Evolutionary conservation across 2,113 vertebrate genomes (phyloP), one percentile per base, ranked within the genome.

Genomic region (Pontoporia blainvillei): DNA sequence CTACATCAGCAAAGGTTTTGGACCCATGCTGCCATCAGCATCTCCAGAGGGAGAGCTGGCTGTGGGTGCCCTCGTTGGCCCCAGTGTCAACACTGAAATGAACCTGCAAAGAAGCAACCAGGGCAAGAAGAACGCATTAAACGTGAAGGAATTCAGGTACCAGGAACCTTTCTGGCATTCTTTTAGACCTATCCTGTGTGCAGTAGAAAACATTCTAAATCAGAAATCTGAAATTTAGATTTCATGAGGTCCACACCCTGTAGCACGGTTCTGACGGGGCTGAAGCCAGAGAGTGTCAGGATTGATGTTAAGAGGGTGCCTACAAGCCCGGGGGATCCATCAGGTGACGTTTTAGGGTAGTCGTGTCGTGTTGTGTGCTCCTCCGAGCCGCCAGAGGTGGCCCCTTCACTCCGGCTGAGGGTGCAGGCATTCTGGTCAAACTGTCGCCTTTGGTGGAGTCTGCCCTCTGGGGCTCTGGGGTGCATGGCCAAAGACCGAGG

Each of bases 281-380:
- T 25, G 1, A 2, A 49, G 34, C 23, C 6, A 34, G 44, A 34
- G 0, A 13, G 5, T 5, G 27, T 31, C 44, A 34, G 73, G 20
- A 12, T 1, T 0, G 21, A 7, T 0, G 39, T 39, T 8, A 2
- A 29, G 34, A 17, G 23, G 57, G 46, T 0, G 2, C 8, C 29
- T 3, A 1, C 6, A 1, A 0, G 11, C 2, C 12, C 88, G 31
- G 11, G 1, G 6, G 57, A 31, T 44, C 2, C 8, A 0, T 5
- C 1, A 0, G 17, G 21, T 3, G 9, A 21, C 29, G 0, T 23
- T 29, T 44, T 11, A 3, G 6, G 8, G 59, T 11, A 2, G 3
- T 2, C 0, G 5, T 0, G 3, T 2, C 0, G 4, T 0, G 4
- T 4, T 1, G 11, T 36, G 49, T 29, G 31, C 1, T 34, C 52